Evolutionary conservation across 2,888 invertebrate genomes (phyloP).

Genomic region (Antheraea yamamai): DNA sequence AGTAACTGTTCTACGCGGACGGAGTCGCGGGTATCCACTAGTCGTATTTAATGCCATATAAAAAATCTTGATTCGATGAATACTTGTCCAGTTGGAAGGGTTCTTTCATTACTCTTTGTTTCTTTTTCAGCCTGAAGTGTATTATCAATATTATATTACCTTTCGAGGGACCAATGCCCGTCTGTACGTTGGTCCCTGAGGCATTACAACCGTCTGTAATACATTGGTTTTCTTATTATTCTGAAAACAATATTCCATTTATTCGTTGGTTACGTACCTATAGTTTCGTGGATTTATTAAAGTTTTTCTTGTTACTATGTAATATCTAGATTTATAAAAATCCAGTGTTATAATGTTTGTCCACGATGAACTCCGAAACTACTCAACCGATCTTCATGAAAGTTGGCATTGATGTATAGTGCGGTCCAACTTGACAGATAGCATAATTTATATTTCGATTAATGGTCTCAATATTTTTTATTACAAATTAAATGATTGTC

Average conservation of each 20-base stretch:
- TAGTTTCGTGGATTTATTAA: not conserved
- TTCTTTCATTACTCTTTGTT: not conserved
- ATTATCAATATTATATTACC: slow-evolving; percentile 8
- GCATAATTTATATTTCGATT: too few relatives aligned
- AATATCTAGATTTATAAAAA: too few relatives aligned
- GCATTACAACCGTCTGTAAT: not conserved
- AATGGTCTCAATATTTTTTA: too few relatives aligned
- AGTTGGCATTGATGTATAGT: too few relatives aligned
- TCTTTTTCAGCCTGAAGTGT: not conserved
- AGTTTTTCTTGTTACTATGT: slow-evolving; percentile 1
- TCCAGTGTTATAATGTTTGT: too few relatives aligned
- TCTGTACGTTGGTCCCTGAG: not conserved
- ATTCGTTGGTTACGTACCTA: not conserved
- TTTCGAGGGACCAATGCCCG: not conserved
- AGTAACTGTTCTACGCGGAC: not conserved
- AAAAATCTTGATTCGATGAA: not conserved
- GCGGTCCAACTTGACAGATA: too few relatives aligned
- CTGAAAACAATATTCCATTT: slow-evolving; percentile 3
- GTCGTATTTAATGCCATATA: not conserved
- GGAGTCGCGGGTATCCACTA: not conserved
- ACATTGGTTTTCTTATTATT: not conserved
- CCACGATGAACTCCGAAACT: too few relatives aligned
- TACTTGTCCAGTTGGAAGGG: not conserved
- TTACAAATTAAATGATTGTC: too few relatives aligned
- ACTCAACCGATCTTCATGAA: too few relatives aligned